Conservation (phyloP, 1,140 invertebrate species). For the Calliphora vicina region DNA sequence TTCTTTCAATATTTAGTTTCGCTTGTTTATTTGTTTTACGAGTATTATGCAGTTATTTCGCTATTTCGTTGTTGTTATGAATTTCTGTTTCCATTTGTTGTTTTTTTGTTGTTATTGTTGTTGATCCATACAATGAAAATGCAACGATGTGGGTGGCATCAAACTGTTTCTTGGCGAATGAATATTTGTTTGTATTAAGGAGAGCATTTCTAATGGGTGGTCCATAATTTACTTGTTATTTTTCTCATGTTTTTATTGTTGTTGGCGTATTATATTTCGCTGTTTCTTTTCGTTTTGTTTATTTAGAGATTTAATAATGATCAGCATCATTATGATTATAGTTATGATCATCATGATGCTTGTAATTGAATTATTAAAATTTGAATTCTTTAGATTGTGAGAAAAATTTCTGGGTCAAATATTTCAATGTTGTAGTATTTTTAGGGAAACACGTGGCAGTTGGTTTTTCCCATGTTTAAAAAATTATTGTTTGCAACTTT, state of each 20-base stretch:
- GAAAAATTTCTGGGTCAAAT: neutral
- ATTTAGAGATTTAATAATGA: neutral
- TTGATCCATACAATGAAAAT: neutral
- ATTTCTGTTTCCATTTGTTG: neutral
- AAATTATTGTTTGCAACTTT: too few species aligned
- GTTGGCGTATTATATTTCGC: neutral
- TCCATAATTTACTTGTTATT: conserved; percentile 14
- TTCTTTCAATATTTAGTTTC: neutral
- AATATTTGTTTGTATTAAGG: neutral
- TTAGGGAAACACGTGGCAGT: neutral
- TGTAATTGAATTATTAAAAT: neutral
- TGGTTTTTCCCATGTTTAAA: too few species aligned
- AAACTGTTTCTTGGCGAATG: neutral
- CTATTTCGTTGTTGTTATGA: neutral
- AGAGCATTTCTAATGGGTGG: conserved; percentile 1
- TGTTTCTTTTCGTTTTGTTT: neutral
- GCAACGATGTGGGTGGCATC: neutral
- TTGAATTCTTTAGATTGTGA: neutral
- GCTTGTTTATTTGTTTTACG: neutral
- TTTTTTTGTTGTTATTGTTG: conserved; percentile 9
- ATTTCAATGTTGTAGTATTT: neutral
- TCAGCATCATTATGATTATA: neutral
- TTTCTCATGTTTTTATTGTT: neutral
- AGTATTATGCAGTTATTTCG: neutral
- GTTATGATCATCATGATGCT: neutral